phyloP scores from a whole-genome alignment of 37 sponge, comb jelly and placozoan species.

The Agelas oroides region DNA sequence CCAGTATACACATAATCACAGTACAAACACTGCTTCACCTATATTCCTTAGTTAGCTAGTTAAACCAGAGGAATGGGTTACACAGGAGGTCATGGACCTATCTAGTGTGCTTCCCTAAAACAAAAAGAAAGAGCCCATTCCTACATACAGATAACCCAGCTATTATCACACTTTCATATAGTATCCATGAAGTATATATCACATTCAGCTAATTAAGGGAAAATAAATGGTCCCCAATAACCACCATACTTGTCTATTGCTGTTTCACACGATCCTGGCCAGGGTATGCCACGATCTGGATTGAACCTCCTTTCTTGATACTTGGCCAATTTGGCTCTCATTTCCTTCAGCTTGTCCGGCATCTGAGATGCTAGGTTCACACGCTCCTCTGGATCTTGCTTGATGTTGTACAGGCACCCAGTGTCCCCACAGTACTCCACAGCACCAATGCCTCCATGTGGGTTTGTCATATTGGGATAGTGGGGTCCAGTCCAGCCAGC shows the following conservation, averaged over 20 bases:
- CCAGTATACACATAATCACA: too few species aligned
- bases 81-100: too few species aligned
- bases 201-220: too few species aligned
- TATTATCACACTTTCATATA: too few species aligned
- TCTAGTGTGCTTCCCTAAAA: too few species aligned
- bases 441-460: constrained; percentile 4
- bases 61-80: too few species aligned
- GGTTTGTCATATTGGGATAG: constrained; percentile 8
- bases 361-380: neutral
- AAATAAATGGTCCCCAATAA: constrained; percentile 47
- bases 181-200: too few species aligned
- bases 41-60: too few species aligned
- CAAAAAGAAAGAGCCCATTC: too few species aligned
- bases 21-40: too few species aligned
- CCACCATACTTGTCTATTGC: constrained; percentile 34
- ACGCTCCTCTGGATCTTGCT: constrained; percentile 34
- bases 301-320: neutral
- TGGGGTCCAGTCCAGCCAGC: constrained; percentile 54
- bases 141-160: too few species aligned
- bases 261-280: constrained; percentile 31
- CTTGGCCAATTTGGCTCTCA: constrained; percentile 7
- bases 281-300: constrained; percentile 25
- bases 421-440: constrained; percentile 13
- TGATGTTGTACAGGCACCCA: constrained; percentile 48
- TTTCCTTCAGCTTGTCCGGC: constrained; percentile 24